Evolutionary conservation across 2,797 vertebrate species (phyloP), one percentile per base, ranked within the genome.

Genomic region (Bradypodion ventrale): DNA sequence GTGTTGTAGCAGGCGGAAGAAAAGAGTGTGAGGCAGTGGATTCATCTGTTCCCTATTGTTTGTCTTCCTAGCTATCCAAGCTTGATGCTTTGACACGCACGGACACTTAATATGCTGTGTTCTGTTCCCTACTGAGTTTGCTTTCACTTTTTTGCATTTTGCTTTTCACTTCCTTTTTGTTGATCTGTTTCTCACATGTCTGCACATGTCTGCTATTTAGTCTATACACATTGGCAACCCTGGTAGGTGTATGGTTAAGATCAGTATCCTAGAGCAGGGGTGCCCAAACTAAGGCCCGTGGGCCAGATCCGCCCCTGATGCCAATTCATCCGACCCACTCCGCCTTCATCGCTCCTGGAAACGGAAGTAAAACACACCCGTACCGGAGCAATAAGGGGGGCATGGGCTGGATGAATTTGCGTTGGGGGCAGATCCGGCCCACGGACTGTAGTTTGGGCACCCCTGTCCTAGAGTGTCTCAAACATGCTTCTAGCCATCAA

Each of bases 81-180:
- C 82, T 69, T 66, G 89, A 83, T 86, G 80, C 82, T 79, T 80
- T 85, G 88, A 88, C 91, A 85, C 65, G 84, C 52, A 85, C 87
- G 86, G 89, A 89, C 80, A 60, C 85, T 85, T 37, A 87, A 32
- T 32, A 80, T 85, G 65, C 32, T 83, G 78, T 89, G 86, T 83
- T 80, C 78, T 63, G n/a, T 66, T 75, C 62, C 66, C 37, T 66
- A 77, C 85, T 92, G 87, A 32, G 40, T 92, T 90, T 80, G 63
- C 83, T 91, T 91, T 90, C 92, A 87, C 84, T 89, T 89, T 88
- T 90, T 86, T 83, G 78, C 74, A 91, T n/a, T n/a, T n/a, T n/a
- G 82, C 13, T 77, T 49, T 42, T 35, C 40, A 29, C 49, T 59
- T 27, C 84, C 92, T 63, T 87, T 84, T 82, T 86, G 82, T 82